A percentile compares a stretch with the other conserved stretches of the same genome.
phyloP scores from a whole-genome alignment of 2,113 vertebrate genomes.

The Eidolon helvum region DNA sequence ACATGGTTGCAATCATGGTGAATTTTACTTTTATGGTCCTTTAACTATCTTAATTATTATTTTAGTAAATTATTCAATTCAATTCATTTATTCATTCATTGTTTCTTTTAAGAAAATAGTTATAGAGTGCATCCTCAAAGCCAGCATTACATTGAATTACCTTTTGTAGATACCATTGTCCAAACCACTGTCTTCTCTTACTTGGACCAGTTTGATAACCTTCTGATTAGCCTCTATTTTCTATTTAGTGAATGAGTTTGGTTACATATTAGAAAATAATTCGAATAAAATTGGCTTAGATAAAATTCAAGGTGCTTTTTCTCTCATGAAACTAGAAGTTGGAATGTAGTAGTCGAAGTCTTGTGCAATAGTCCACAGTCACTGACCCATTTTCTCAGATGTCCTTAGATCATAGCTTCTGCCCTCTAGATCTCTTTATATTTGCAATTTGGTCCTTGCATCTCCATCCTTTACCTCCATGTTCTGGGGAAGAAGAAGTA shows the following conservation, averaged over 20 bases:
- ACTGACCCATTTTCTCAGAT: not conserved
- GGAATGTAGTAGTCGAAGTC: not conserved
- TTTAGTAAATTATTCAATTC: not conserved
- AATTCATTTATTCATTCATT: not conserved
- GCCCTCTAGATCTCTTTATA: not conserved
- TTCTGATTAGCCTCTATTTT: not conserved
- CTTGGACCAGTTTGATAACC: not conserved
- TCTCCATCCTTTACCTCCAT: not conserved
- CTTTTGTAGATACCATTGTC: not conserved
- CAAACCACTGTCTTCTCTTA: not conserved
- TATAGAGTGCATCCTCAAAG: not conserved
- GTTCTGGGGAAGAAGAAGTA: not conserved
- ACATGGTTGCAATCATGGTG: not conserved
- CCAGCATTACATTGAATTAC: not conserved
- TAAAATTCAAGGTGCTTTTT: conserved; percentile 14
- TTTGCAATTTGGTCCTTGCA: not conserved
- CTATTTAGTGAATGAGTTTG: not conserved
- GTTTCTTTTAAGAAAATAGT: not conserved
- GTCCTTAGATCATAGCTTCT: not conserved
- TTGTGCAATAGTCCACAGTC: not conserved
- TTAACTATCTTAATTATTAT: not conserved
- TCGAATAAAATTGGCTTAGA: not conserved
- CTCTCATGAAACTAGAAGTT: not conserved
- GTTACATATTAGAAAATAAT: not conserved
- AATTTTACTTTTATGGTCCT: not conserved